Evolutionary conservation across 2,888 invertebrate species (phyloP).

Genomic region (Plagiodera versicolora): DNA sequence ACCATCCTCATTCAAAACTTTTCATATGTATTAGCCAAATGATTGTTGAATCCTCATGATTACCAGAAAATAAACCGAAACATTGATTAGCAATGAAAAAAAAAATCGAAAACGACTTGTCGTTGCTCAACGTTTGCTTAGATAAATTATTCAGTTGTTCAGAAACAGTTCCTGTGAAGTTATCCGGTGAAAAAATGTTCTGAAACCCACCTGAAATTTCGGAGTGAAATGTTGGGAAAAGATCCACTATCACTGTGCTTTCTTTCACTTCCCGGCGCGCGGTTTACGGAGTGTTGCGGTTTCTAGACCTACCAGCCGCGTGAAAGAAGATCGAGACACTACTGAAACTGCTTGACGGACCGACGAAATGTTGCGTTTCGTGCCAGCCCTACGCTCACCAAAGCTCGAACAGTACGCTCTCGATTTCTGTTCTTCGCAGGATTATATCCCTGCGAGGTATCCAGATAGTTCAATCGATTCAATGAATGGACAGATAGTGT

Average conservation of each 20-base stretch:
- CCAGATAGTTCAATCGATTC: not conserved
- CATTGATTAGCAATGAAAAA: too few species aligned
- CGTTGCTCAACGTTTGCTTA: too few species aligned
- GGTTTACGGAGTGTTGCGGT: not conserved
- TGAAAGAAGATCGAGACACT: not conserved
- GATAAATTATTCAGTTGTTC: too few species aligned
- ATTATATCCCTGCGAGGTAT: not conserved
- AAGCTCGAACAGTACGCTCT: not conserved
- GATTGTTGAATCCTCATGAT: too few species aligned
- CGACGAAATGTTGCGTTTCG: not conserved
- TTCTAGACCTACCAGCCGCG: not conserved
- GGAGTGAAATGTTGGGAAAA: not conserved
- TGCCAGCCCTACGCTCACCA: not conserved
- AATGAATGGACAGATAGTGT: not conserved
- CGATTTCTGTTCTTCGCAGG: not conserved
- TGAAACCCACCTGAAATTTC: not conserved
- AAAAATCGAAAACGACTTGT: too few species aligned
- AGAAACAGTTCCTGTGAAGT: too few species aligned
- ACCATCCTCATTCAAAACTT: too few species aligned
- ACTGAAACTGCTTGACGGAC: not conserved
- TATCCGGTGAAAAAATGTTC: not conserved
- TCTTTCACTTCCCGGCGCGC: not conserved
- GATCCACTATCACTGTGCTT: not conserved
- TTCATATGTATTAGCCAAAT: too few species aligned
- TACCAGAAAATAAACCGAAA: too few species aligned